These are phyloP conservation scores for Candoia aspera DNA, from an alignment of 2,113 vertebrate species.

Conservation along the genomic window DNA sequence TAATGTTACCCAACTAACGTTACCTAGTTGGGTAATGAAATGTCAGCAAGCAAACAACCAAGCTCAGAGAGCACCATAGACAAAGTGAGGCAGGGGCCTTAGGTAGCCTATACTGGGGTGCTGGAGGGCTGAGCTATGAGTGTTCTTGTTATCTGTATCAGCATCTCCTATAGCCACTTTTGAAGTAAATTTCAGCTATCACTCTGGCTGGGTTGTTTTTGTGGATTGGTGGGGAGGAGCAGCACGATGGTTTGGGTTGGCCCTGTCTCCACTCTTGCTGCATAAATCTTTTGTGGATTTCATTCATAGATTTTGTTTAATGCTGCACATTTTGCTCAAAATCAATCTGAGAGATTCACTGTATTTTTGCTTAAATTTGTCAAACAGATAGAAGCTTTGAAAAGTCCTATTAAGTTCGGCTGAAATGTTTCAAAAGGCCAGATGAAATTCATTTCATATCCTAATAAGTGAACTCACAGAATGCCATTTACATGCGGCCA, in stretches of 20 bases:
- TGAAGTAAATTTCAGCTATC: not conserved
- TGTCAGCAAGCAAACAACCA: not conserved
- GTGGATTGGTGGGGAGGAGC: accelerated
- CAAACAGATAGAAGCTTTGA: not conserved
- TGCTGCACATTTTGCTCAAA: not conserved
- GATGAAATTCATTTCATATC: not conserved
- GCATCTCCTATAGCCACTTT: not conserved
- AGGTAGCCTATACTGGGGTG: not conserved
- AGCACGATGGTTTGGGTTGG: not conserved
- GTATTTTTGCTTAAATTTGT: not conserved
- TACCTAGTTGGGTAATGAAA: not conserved
- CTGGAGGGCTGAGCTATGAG: not conserved
- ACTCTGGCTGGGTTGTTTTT: not conserved
- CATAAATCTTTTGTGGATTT: too few relatives aligned
- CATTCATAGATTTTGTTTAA: not conserved
- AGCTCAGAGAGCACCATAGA: not conserved
- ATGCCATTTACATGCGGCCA: not conserved
- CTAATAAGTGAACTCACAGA: not conserved
- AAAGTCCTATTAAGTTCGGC: not conserved
- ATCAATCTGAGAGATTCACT: not conserved
- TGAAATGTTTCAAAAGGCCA: not conserved
- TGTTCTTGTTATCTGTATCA: not conserved
- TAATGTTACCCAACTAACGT: too few relatives aligned
- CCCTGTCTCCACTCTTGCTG: not conserved
- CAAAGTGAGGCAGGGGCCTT: not conserved